phyloP scores from a whole-genome alignment of 2,888 invertebrate species.

The Conops quadrifasciatus region DNA sequence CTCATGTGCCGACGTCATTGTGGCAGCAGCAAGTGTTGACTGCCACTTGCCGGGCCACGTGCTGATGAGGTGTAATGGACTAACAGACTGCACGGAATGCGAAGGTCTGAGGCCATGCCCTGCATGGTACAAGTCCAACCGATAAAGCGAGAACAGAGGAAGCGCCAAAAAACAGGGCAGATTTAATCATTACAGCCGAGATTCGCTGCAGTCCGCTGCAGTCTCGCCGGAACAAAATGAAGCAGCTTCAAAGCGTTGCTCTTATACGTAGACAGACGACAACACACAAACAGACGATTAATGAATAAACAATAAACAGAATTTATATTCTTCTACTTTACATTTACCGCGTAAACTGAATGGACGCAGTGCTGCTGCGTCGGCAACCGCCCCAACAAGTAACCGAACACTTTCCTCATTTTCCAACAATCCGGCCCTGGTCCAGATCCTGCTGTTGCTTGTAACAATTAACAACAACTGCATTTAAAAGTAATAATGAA shows the following conservation, averaged over 20 bases:
- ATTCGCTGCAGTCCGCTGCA: too few species aligned
- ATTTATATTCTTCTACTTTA: too few species aligned
- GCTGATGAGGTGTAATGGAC: slow-evolving; percentile 42
- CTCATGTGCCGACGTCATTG: slow-evolving; percentile 12
- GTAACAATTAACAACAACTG: slow-evolving; percentile 11
- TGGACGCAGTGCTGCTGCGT: too few species aligned
- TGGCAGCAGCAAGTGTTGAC: slow-evolving; percentile 33
- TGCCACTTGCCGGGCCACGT: slow-evolving; percentile 30
- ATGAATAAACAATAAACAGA: too few species aligned
- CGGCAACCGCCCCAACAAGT: too few species aligned
- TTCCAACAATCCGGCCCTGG: background rate
- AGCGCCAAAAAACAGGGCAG: background rate
- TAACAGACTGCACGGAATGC: slow-evolving; percentile 5
- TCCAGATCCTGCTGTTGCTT: background rate
- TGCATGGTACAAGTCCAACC: background rate
- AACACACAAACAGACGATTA: too few species aligned
- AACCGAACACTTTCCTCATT: too few species aligned
- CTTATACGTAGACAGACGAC: too few species aligned
- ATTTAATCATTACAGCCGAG: too few species aligned
- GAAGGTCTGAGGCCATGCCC: background rate
- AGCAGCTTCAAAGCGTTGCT: too few species aligned
- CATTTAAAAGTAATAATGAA: background rate
- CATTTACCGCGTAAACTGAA: too few species aligned
- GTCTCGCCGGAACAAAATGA: too few species aligned
- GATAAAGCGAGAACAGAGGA: background rate